Evolutionary conservation across 2,113 vertebrate genomes (phyloP).

Genomic region (Cynocephalus volans): DNA sequence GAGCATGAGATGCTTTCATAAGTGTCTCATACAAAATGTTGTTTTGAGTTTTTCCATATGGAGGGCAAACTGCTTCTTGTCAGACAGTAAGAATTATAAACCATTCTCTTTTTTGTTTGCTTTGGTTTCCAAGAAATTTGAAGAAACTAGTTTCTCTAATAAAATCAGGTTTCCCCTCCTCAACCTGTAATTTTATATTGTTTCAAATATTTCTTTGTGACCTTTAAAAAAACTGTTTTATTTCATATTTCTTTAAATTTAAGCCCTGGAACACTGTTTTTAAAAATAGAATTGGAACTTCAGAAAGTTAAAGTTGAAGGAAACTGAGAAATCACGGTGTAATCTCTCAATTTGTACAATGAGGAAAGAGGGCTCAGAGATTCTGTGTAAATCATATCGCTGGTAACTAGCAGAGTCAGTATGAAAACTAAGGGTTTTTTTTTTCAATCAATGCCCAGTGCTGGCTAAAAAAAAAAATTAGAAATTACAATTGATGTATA

Average conservation of each 20-base stretch:
- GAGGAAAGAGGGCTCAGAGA: not conserved
- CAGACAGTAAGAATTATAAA: not conserved
- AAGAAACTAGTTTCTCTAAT: conserved; percentile 43
- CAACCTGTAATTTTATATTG: not conserved
- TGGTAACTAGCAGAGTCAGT: not conserved
- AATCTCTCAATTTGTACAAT: not conserved
- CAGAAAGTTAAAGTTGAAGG: not conserved
- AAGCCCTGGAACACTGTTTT: not conserved
- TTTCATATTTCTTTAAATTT: not conserved
- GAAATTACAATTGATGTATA: not conserved
- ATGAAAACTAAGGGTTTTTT: not conserved
- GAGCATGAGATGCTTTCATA: not conserved
- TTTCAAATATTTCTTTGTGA: conserved; percentile 1
- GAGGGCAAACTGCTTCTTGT: not conserved
- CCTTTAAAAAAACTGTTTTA: not conserved
- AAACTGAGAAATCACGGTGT: not conserved
- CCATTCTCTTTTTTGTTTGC: not conserved
- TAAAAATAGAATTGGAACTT: conserved; percentile 18
- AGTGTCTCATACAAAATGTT: not conserved
- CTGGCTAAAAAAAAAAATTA: not conserved
- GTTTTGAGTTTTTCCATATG: not conserved
- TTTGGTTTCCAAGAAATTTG: not conserved
- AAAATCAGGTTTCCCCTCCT: not conserved
- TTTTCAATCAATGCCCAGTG: not conserved
- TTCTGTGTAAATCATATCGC: not conserved